Evolutionary conservation across 2,888 invertebrate species (phyloP).

Genomic region (Rutpela maculata): DNA sequence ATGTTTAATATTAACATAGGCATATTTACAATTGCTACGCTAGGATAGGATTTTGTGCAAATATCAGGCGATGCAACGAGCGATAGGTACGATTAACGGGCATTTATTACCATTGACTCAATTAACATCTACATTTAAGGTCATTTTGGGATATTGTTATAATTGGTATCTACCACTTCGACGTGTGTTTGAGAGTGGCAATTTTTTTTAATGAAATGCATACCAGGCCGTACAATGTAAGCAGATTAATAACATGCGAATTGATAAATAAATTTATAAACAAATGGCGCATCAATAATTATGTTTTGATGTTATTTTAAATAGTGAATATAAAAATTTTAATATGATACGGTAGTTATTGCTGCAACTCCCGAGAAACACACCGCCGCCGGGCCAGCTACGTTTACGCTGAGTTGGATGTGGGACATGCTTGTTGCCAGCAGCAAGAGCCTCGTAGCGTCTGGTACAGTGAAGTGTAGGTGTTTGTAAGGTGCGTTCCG

Average conservation of each 20-base stretch:
- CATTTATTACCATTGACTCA: conserved; percentile 8
- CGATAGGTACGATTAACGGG: background rate
- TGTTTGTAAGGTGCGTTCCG: no score
- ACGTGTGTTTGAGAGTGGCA: background rate
- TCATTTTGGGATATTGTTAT: background rate
- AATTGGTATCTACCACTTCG: background rate
- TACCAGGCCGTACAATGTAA: background rate
- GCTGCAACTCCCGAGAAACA: no score
- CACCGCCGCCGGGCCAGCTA: no score
- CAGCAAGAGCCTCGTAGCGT: no score
- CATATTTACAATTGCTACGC: conserved; percentile 22
- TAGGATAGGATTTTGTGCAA: conserved; percentile 4
- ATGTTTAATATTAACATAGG: conserved; percentile 21
- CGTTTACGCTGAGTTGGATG: no score
- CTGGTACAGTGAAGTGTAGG: no score
- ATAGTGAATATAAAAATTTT: no score
- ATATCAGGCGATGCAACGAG: background rate
- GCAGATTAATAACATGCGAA: background rate
- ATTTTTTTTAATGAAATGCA: background rate
- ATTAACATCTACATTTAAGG: conserved; percentile 9
- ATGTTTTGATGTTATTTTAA: background rate
- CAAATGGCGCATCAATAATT: background rate
- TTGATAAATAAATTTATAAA: background rate
- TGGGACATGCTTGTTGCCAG: no score
- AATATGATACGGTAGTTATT: no score